A percentile compares a stretch with the other conserved stretches of the same genome.
These are phyloP conservation scores for Trichogramma evanescens DNA, from an alignment of 2,888 invertebrate genomes.

Conservation along the genomic window DNA sequence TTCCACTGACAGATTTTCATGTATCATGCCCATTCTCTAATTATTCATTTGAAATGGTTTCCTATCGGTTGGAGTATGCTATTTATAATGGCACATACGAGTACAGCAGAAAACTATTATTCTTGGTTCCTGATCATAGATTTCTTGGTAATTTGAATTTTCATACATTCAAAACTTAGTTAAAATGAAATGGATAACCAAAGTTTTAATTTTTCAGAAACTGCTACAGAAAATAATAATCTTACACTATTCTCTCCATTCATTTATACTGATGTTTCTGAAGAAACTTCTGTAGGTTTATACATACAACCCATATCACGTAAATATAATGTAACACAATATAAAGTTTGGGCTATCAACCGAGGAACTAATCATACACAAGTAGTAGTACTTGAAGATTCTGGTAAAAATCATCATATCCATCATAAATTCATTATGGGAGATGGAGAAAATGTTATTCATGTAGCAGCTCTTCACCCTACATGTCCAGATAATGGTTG, in stretches of 20 bases:
- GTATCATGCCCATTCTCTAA: constrained; percentile 37
- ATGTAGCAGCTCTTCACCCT: constrained; percentile 38
- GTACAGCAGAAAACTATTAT: constrained; percentile 38
- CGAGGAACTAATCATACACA: constrained; percentile 30
- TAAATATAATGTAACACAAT: constrained; percentile 37
- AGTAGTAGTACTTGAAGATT: constrained; percentile 19
- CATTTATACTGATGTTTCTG: constrained; percentile 40
- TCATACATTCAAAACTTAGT: neutral
- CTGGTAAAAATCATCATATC: constrained; percentile 24
- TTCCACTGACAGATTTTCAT: constrained; percentile 26
- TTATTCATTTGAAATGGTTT: constrained; percentile 29
- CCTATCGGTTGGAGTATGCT: constrained; percentile 35
- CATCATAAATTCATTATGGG: constrained; percentile 31
- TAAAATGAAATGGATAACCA: neutral
- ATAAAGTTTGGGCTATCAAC: constrained; percentile 39
- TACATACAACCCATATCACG: constrained; percentile 38
- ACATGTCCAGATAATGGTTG: constrained; percentile 36
- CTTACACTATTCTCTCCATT: constrained; percentile 35
- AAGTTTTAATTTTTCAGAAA: constrained; percentile 23
- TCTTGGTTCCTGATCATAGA: constrained; percentile 35
- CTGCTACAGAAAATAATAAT: constrained; percentile 16
- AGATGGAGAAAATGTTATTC: constrained; percentile 37
- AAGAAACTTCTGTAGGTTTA: constrained; percentile 30
- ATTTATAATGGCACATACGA: constrained; percentile 27
- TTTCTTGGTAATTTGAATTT: constrained; percentile 30